These are phyloP conservation scores for Leucophora obtusa DNA, from an alignment of 2,888 invertebrate genomes.

Conservation along the genomic window DNA sequence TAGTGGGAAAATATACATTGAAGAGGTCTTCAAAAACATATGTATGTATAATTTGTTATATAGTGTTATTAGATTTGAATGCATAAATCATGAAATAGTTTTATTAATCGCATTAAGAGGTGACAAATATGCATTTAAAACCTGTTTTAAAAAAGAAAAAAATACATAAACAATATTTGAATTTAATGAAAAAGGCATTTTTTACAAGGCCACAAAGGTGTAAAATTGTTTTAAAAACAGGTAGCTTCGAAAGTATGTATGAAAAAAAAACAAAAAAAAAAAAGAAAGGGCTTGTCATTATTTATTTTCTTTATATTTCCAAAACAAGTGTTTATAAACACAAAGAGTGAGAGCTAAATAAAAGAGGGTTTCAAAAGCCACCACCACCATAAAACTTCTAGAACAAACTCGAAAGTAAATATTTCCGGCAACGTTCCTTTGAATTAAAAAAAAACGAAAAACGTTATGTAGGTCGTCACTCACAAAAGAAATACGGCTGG, in stretches of 20 bases:
- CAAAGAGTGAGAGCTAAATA: background rate
- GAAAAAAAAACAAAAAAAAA: background rate
- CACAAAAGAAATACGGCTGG: slow-evolving; percentile 30
- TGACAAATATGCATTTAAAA: too few relatives aligned
- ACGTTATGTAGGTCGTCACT: slow-evolving; percentile 27
- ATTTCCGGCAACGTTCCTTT: slow-evolving; percentile 4
- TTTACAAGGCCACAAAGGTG: background rate
- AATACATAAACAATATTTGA: background rate
- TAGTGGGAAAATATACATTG: too few relatives aligned
- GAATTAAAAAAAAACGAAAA: slow-evolving; percentile 1
- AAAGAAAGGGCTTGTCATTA: background rate
- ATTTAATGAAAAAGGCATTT: background rate
- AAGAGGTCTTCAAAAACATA: too few relatives aligned
- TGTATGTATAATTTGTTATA: too few relatives aligned
- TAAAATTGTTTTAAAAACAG: background rate
- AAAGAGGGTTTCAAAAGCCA: background rate
- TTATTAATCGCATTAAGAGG: too few relatives aligned
- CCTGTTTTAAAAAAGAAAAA: background rate
- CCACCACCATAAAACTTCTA: background rate
- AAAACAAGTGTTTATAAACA: background rate
- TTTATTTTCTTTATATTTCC: background rate
- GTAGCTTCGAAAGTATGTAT: background rate
- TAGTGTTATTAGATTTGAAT: too few relatives aligned
- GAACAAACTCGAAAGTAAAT: background rate
- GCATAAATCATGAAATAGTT: too few relatives aligned